Base-by-base conservation (phyloP, 2,797 vertebrate species). In the Syndactyla subalaris region DNA sequence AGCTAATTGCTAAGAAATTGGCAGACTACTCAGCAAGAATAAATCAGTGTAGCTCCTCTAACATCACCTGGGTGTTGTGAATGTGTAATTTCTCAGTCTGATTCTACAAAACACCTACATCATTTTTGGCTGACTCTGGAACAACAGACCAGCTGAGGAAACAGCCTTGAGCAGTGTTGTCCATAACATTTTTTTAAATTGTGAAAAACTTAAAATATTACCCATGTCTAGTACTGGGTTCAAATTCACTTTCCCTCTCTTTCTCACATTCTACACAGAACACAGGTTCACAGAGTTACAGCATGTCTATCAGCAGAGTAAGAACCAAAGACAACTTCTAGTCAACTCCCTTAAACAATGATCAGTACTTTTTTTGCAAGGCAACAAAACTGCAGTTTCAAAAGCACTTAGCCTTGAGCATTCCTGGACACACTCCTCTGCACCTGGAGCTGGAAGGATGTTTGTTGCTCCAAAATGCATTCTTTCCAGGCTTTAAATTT, bases 401-500 rank as follows among this genome's bases (percentile, higher is more conserved):
- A 90, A 67, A 76, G 5, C 30, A 26, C 38, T 79, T 58, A 91
- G 51, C 84, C 43, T 58, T 90, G 32, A 91, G 79, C 72, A 72
- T 72, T 85, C 85, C 92, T 89, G 79, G 89, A 91, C 41, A 48
- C 68, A 74, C 27, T 88, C 34, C 88, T 68, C 39, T 74, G 86
- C 84, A 93, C 90, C 78, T 92, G 80, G 65, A 94, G 75, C 61
- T 92, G 91, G 58, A 93, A 86, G 49, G 54, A 70, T 88, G 34
- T 59, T 93, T 55, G 57, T 81, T 89, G 49, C 75, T 84, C 61
- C 51, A 82, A 92, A 57, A 84, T 29, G 46, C 51, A 68, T 96
- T 97, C 75, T 93, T 95, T 81, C 76, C 62, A 92, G 93, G 85
- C 79, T 95, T 95, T 92, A 87, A 88, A 94, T 96, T 91, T 89